phyloP scores from a whole-genome alignment of 2,797 vertebrate species.

The Gila robusta region DNA sequence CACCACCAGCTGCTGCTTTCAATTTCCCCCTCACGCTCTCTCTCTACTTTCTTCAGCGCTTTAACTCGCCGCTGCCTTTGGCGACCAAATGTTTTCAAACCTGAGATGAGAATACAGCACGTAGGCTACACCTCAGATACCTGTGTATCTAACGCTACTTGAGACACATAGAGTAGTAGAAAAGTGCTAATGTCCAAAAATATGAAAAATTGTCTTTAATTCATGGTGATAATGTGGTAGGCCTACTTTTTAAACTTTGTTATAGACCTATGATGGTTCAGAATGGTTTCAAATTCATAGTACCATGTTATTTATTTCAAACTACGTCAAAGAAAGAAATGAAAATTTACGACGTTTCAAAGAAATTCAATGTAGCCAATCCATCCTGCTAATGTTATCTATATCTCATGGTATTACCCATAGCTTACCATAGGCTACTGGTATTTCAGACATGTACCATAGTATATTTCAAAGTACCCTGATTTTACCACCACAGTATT shows the following conservation, averaged over 20 bases:
- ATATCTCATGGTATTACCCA: not conserved
- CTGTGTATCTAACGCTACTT: not conserved
- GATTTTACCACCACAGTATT: not conserved
- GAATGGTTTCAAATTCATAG: not conserved
- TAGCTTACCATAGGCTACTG: not conserved
- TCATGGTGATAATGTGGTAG: not conserved
- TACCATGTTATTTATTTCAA: not conserved
- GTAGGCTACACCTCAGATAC: not conserved
- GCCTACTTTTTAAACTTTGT: not conserved
- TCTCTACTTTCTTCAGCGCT: constrained; percentile 34
- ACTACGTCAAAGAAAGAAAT: not conserved
- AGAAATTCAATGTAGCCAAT: not conserved
- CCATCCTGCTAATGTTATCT: too few species aligned
- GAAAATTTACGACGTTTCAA: not conserved
- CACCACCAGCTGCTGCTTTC: constrained; percentile 57
- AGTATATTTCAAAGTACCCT: too few species aligned
- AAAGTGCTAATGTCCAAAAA: not conserved
- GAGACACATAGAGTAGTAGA: not conserved
- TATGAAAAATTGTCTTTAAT: not conserved
- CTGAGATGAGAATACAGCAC: constrained; percentile 19
- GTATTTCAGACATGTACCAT: not conserved
- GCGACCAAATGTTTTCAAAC: constrained; percentile 60
- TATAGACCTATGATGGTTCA: not conserved
- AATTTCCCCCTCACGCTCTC: constrained; percentile 54
- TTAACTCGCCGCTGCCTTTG: constrained; percentile 39